Evolutionary conservation across 2,113 vertebrate species (phyloP).

Genomic region (Acanthisitta chloris): DNA sequence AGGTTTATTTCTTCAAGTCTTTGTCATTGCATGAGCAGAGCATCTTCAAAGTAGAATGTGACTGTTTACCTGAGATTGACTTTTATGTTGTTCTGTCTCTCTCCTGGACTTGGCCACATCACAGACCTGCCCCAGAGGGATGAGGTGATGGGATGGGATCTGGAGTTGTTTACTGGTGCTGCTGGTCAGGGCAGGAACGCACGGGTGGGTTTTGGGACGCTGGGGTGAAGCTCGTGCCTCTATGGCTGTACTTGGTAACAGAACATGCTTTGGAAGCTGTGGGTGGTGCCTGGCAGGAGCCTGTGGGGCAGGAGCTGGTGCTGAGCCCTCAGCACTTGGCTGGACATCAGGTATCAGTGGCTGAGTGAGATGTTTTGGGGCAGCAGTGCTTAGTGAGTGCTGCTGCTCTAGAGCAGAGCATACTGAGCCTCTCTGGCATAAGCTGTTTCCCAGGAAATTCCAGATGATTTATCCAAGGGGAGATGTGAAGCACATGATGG

Average conservation of each 20-base stretch:
- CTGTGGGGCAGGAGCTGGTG: not conserved
- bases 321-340: too few species aligned
- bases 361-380: not conserved
- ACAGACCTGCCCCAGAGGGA: accelerated
- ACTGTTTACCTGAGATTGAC: not conserved
- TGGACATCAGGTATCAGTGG: too few species aligned
- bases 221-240: not conserved
- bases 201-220: not conserved
- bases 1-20: not conserved
- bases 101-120: not conserved
- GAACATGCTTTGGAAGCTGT: not conserved
- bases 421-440: not conserved
- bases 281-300: not conserved
- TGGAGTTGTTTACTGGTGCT: not conserved
- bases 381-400: not conserved
- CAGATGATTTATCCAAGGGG: not conserved
- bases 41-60: not conserved
- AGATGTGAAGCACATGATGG: not conserved
- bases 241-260: not conserved
- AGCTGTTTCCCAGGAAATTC: not conserved
- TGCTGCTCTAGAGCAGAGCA: not conserved
- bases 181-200: not conserved
- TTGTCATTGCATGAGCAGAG: not conserved
- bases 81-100: not conserved
- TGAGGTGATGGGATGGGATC: not conserved